Evolutionary conservation across 2,113 vertebrate genomes (phyloP), one percentile per base, ranked within the genome.

Genomic region (Notiomystis cincta): DNA sequence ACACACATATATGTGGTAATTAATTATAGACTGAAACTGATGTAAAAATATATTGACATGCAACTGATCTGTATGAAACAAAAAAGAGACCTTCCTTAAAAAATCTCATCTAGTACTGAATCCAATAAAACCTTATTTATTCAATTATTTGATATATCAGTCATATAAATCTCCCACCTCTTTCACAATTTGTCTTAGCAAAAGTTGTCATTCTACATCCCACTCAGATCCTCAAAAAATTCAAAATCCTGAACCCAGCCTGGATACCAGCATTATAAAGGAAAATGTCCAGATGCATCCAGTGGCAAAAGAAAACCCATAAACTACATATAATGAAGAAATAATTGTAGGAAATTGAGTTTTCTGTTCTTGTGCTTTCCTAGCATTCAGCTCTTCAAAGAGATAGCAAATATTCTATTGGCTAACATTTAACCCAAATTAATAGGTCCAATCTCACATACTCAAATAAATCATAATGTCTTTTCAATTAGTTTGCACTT

Each of bases 401-500:
- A 61, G 58, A 61, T 47, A 61, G 81, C 81, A 89, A 82, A 81
- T 85, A 81, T 73, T 83, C 65, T 83, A 87, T 89, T 89, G 60
- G 37, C 70, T 87, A 97, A 93, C 88, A 82, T 97, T 98, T 98
- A 97, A 97, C 97, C 97, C 84, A 88, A 94, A 95, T 92, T 88
- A 95, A 90, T 73, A 87, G 93, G 71, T 95, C 84, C 85, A 70
- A 79, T 89, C 85, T 96, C 91, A 60, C 69, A 50, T 78, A 84
- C 72, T 67, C 96, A 97, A 96, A 98, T 98, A 97, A 96, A 98
- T 98, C 97, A 97, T 96, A 96, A 95, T 95, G 92, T 90, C 88
- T 98, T 97, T 98, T 98, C 98, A 98, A 98, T 98, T 98, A 98
- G 97, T 97, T 98, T 98, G 97, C 96, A 95, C 95, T 97, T 98